Evolutionary conservation across 2,888 invertebrate genomes (phyloP), one percentile per base, ranked within the genome.

Genomic region (Chloroclystis v-ata): DNA sequence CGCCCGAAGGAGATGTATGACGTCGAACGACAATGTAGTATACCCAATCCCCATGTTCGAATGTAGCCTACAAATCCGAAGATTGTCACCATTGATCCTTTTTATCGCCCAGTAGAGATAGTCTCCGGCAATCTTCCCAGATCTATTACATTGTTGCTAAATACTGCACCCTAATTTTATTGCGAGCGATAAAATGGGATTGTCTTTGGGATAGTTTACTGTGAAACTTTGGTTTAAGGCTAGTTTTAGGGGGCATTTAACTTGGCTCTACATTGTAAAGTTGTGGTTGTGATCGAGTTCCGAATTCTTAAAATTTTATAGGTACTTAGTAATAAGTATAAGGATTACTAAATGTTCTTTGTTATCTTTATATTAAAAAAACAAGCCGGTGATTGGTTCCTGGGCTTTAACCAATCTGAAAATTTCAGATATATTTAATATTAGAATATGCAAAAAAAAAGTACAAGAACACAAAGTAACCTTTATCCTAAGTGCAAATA

Each of bases 81-180:
- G 37, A 46, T 28, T 46, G 49, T 46, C 49, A 35, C 49, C 46
- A 50, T 50, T 42, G 38, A 46, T 50, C 38, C 49, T 28, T 39
- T 46, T 46, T 43, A 46, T 49, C 42, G 39, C 49, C 35, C 45
- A 42, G 12, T 29, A 49, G 42, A 43, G 40, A 42, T 33, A 44
- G 41, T 41, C 26, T 25, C 11, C 33, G 40, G 13, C 20, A 39
- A 42, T 49, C 48, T 32, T 28, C 35, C 26, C 46, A 47, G 50
- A 50, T 51, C 49, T 44, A 43, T 54, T 51, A 58, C 52, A 49
- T 46, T 58, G 54, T 54, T 52, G 47, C 56, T 52, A 52, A 52
- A 54, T 54, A 50, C 42, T 49, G 42, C 37, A 33, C 48, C 28
- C 51, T 56, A 51, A 58, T 56, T 58, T 56, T 56, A 56, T 48